Evolutionary conservation across 2,113 vertebrate species (phyloP), one percentile per base, ranked within the genome.

Genomic region (Sinocyclocheilus anshuiensis): DNA sequence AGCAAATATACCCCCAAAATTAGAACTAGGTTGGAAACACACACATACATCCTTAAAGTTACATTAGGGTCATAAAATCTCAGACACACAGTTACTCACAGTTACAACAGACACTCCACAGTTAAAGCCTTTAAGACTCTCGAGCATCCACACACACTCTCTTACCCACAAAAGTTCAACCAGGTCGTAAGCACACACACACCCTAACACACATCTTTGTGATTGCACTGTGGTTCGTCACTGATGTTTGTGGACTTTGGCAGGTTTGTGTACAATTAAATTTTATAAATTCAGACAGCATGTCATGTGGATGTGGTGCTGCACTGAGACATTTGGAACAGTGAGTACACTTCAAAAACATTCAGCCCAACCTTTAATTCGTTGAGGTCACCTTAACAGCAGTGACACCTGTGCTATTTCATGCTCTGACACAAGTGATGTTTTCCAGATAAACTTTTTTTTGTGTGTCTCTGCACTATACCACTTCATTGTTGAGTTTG

Each of bases 111-210:
- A 61, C 33, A 80, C 59, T 22, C 57, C 20, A 81, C 15, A 65
- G 59, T 77, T 55, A 45, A 65, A 81, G 13, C 29, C 24, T 81
- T 65, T 6, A 36, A 42, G n/a, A 63, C 39, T 10, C 22, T 42
- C 4, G 1, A 42, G 57, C 39, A 0, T 65, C 48, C 11, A 59
- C n/a, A 36, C 50, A 33, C 36, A 26, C 26, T 81, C 75, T 11
- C 53, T 87, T 86, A 89, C 81, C 71, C 84, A 83, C 75, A 63
- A 85, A 84, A 50, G 90, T 86, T 84, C 71, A 63, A 72, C 65
- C 53, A 81, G 48, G 71, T 83, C 50, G 50, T 39, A 77, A 77
- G 72, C 65, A 59, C 22, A 81, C 53, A 74, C 50, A 88, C 65
- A 86, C 0, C 71, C 69, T 77, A 78, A 53, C 84, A 13, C 88